Evolutionary conservation across 2,888 invertebrate species (phyloP).

Genomic region (Belgica antarctica): DNA sequence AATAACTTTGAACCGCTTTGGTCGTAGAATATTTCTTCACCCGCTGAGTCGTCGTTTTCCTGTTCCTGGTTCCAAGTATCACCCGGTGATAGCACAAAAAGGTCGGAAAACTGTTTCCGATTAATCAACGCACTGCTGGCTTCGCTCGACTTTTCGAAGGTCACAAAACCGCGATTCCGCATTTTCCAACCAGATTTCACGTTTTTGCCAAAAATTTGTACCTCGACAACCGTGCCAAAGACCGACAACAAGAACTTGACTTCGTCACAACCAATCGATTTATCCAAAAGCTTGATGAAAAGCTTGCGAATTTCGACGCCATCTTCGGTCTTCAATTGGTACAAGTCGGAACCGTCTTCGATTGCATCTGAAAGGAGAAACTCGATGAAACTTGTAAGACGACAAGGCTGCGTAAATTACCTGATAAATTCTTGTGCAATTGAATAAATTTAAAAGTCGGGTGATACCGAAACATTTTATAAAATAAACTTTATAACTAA

Average conservation of each 20-base stretch:
- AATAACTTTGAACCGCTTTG: not conserved
- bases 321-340: constrained; percentile 32
- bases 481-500: no score
- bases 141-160: not conserved
- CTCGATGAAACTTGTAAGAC: not conserved
- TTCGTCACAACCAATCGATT: not conserved
- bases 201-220: not conserved
- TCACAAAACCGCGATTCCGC: constrained; percentile 26
- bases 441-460: constrained; percentile 40
- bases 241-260: not conserved
- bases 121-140: constrained; percentile 23
- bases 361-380: constrained; percentile 21
- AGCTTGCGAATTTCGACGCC: constrained; percentile 29
- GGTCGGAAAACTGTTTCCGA: constrained; percentile 3
- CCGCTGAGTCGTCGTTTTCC: not conserved
- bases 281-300: constrained; percentile 5
- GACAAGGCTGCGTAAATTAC: not conserved
- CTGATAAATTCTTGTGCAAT: constrained; percentile 25
- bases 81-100: constrained; percentile 8
- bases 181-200: not conserved
- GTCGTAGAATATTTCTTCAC: not conserved
- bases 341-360: constrained; percentile 27
- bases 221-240: not conserved
- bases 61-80: constrained; percentile 34
- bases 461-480: constrained; percentile 41